Conservation (phyloP, 2,888 invertebrate genomes). For the Myopa tessellatipennis region DNA sequence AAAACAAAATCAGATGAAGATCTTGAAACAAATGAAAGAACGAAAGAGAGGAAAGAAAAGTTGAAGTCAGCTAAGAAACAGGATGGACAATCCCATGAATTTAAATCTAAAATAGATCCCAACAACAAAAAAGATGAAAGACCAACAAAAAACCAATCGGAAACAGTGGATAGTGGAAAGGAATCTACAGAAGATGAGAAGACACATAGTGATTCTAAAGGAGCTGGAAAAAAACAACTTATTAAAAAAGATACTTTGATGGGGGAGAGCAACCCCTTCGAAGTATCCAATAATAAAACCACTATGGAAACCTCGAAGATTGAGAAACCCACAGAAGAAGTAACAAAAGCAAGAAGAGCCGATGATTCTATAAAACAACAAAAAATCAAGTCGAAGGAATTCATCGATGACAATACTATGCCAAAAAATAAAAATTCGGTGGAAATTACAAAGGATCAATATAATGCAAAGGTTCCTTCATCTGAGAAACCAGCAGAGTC, state of each 20-base stretch:
- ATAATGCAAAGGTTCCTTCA: background rate
- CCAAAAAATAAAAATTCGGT: constrained; percentile 4
- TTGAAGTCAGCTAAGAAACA: constrained; percentile 21
- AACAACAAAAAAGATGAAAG: background rate
- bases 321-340: constrained; percentile 22
- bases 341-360: background rate
- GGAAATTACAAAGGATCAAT: background rate
- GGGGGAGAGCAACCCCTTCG: background rate
- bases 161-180: constrained; percentile 1
- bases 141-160: constrained; percentile 4
- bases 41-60: constrained; percentile 1
- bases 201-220: background rate
- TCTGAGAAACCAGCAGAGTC: background rate
- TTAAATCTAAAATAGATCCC: background rate
- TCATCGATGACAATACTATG: background rate
- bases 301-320: constrained; percentile 18
- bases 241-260: background rate
- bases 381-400: constrained; percentile 13
- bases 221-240: constrained; percentile 21
- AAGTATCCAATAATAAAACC: too few relatives aligned
- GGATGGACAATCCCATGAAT: background rate
- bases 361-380: background rate
- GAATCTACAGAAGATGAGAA: constrained; percentile 5
- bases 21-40: background rate
- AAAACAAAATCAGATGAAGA: constrained; percentile 1